Evolutionary conservation across 1,140 invertebrate genomes (phyloP).

Genomic region (Lamellibrachia luymesi): DNA sequence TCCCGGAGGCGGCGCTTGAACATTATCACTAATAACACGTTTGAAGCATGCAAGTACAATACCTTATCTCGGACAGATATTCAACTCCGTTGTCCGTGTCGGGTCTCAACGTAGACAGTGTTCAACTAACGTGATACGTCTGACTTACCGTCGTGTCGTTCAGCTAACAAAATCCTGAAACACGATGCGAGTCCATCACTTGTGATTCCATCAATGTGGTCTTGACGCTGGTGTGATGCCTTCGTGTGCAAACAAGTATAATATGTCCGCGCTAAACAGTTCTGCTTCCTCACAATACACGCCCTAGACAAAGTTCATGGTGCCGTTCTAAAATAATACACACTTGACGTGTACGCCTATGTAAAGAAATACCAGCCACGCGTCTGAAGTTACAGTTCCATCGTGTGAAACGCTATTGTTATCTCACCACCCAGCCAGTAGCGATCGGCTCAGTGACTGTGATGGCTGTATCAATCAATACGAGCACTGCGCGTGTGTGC

Average conservation of each 20-base stretch:
- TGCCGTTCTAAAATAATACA: too few species aligned
- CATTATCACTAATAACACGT: not conserved
- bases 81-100: not conserved
- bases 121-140: not conserved
- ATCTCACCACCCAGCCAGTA: not conserved
- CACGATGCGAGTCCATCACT: not conserved
- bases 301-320: too few species aligned
- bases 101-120: not conserved
- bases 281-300: too few species aligned
- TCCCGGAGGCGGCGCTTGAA: not conserved
- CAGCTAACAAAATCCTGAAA: not conserved
- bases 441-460: not conserved
- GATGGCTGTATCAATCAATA: not conserved
- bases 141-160: not conserved
- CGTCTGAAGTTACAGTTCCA: too few species aligned
- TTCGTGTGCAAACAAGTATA: not conserved
- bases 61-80: not conserved
- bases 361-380: too few species aligned
- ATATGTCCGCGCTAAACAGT: not conserved
- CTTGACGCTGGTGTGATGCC: not conserved
- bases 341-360: too few species aligned
- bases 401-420: not conserved
- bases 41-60: not conserved
- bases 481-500: not conserved
- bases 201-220: not conserved